Evolutionary conservation across 2,888 invertebrate species (phyloP), one percentile per base, ranked within the genome.

Genomic region (Camptogramma bilineatum): DNA sequence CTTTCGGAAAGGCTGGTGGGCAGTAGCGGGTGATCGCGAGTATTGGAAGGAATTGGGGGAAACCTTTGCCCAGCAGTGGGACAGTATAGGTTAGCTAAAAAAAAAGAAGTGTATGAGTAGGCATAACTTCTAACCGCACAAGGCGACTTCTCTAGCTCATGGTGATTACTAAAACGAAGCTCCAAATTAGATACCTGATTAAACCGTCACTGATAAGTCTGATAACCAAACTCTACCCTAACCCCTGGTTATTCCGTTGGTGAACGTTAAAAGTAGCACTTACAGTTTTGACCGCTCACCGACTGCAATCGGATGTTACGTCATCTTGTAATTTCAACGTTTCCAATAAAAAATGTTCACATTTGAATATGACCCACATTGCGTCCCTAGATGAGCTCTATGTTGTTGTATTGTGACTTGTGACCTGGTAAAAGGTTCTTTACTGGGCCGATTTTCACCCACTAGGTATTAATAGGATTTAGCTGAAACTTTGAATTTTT

Each of bases 281-380:
- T 31, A 28, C 39, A 39, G 39, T 62, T 56, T 62, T 66, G 66
- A 64, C 69, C 64, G 61, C 58, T 68, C 66, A 62, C 67, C 47
- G 46, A 62, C 52, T 52, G 67, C 59, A 68, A 69, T 62, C 39
- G 67, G 71, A 72, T 67, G 31, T 72, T 64, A 64, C 68, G 56
- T 44, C 56, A 55, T 61, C 47, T 61, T n/a, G 60, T 64, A 70
- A 72, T 70, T 70, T 69, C 58, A 42, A 65, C 62, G 55, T 67
- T 64, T 70, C 70, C 66, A 66, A 68, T 72, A 68, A 59, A 64
- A 69, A 68, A 61, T 65, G 66, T 63, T 52, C 47, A 69, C 44
- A 28, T 55, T 64, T 68, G 68, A 65, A 28, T 55, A 62, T 68
- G 68, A 65, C 70, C 68, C 19, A 66, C 66, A 62, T 64, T 54